A percentile compares a stretch with the other conserved stretches of the same genome.
phyloP scores from a whole-genome alignment of 2,888 invertebrate genomes.

The Drosophila meridiana region DNA sequence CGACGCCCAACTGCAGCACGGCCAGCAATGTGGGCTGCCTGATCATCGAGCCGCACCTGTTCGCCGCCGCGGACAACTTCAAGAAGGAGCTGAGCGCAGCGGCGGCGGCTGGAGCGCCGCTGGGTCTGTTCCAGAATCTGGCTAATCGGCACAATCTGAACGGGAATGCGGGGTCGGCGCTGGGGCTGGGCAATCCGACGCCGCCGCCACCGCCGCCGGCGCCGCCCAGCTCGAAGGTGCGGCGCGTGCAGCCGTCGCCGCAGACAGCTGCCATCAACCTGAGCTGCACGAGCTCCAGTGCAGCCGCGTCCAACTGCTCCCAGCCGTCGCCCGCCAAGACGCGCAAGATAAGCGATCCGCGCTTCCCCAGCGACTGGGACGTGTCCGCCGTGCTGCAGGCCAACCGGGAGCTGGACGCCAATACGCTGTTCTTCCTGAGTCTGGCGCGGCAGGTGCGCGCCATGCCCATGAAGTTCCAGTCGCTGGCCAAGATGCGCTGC shows the following conservation, averaged over 20 bases:
- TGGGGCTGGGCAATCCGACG: constrained; percentile 49
- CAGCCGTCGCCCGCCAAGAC: constrained; percentile 74
- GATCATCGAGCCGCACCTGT: constrained; percentile 81
- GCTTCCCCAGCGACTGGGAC: constrained; percentile 76
- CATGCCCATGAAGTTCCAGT: constrained; percentile 84
- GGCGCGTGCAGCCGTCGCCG: constrained; percentile 81
- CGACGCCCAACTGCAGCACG: constrained; percentile 69
- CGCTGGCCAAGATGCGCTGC: constrained; percentile 84
- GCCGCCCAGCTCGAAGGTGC: constrained; percentile 67
- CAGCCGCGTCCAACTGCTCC: constrained; percentile 27
- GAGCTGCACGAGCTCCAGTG: constrained; percentile 66
- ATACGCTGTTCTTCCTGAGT: constrained; percentile 84
- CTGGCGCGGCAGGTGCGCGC: constrained; percentile 83
- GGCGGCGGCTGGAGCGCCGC: constrained; percentile 69
- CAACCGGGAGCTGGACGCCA: constrained; percentile 84
- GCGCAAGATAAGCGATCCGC: constrained; percentile 72
- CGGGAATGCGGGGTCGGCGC: constrained; percentile 29
- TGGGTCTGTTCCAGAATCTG: constrained; percentile 79
- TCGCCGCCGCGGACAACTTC: constrained; percentile 81
- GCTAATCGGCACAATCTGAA: constrained; percentile 61
- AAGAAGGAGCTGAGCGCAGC: constrained; percentile 81
- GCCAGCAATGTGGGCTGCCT: constrained; percentile 79
- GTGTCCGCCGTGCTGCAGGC: constrained; percentile 82
- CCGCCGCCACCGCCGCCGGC: constrained; percentile 66
- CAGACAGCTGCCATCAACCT: constrained; percentile 82